Conservation (phyloP, 2,888 invertebrate genomes). For the Phyllotreta cruciferae region DNA sequence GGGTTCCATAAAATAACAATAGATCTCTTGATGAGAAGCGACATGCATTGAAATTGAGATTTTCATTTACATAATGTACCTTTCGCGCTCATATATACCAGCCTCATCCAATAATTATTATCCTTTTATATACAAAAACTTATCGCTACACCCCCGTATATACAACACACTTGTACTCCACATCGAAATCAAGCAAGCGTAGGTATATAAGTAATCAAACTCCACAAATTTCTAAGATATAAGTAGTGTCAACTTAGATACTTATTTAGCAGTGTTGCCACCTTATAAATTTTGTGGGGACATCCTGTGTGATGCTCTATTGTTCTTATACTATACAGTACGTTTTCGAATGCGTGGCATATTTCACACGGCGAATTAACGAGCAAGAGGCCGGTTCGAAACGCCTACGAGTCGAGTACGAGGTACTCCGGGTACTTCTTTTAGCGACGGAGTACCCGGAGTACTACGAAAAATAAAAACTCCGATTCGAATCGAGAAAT, state of each 20-base stretch:
- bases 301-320: not conserved
- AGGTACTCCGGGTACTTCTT: conserved; percentile 29
- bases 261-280: not conserved
- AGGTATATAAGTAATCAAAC: too few relatives aligned
- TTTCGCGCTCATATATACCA: not conserved
- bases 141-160: too few relatives aligned
- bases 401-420: conserved; percentile 46
- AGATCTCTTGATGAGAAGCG: conserved; percentile 43
- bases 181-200: too few relatives aligned
- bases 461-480: conserved; percentile 13
- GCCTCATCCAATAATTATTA: not conserved
- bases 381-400: conserved; percentile 41
- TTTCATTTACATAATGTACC: conserved; percentile 42
- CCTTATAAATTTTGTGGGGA: too few relatives aligned
- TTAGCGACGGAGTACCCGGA: conserved; percentile 6
- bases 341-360: not conserved
- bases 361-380: conserved; percentile 22
- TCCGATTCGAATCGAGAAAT: conserved; percentile 40
- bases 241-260: too few relatives aligned
- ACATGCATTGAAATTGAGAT: conserved; percentile 42
- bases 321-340: too few relatives aligned
- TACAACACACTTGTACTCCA: too few relatives aligned
- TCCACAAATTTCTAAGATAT: too few relatives aligned
- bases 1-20: conserved; percentile 41
- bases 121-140: not conserved